A percentile compares a stretch with the other conserved stretches of the same genome.
These are phyloP conservation scores for Cephus nigrinus DNA, from an alignment of 2,888 invertebrate genomes.

Conservation along the genomic window DNA sequence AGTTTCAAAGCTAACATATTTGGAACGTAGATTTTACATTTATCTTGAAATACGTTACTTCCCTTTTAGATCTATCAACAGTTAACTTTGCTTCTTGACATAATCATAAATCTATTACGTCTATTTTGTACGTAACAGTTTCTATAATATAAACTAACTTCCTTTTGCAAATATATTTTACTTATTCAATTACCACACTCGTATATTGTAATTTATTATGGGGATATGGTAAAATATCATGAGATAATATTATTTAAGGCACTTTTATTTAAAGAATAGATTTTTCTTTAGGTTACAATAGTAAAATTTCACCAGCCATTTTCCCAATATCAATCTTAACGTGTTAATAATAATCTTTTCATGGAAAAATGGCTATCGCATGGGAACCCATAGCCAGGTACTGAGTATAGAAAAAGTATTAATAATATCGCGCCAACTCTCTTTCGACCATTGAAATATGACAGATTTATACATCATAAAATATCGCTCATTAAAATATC, in stretches of 20 bases:
- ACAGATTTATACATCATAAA: neutral
- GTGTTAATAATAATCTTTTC: constrained; percentile 11
- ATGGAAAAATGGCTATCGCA: constrained; percentile 28
- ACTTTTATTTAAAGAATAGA: constrained; percentile 58
- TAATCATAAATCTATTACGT: neutral
- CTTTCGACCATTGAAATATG: constrained; percentile 21
- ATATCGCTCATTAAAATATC: neutral
- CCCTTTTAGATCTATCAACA: neutral
- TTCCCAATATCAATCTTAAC: constrained; percentile 24
- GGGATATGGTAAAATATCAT: constrained; percentile 13
- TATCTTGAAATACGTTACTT: neutral
- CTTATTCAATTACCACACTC: neutral
- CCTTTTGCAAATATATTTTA: neutral
- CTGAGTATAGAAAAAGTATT: constrained; percentile 30
- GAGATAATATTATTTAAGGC: constrained; percentile 46
- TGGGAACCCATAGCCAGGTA: constrained; percentile 47
- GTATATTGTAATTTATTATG: neutral
- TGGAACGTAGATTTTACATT: neutral
- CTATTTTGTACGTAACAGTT: neutral
- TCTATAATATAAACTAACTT: neutral
- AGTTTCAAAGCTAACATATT: neutral
- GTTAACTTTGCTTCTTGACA: neutral
- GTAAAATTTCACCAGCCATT: constrained; percentile 43
- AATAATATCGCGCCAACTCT: constrained; percentile 22
- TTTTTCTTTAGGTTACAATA: constrained; percentile 48